These are phyloP conservation scores for Chloropsis cyanopogon DNA, from an alignment of 2,113 vertebrate genomes.

Conservation along the genomic window DNA sequence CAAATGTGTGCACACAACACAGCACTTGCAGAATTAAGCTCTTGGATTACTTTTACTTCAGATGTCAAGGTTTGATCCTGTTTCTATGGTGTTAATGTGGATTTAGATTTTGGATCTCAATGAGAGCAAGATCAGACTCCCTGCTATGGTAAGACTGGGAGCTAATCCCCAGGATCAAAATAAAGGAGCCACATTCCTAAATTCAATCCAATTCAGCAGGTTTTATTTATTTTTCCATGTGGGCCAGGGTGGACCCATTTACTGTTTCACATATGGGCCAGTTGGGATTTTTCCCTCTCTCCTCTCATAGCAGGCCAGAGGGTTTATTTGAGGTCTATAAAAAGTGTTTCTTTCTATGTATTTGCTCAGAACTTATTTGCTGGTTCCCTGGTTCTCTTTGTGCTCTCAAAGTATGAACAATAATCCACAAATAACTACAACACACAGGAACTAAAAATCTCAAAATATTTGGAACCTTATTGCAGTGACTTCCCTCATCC, in stretches of 20 bases:
- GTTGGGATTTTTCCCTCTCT: constrained; percentile 39
- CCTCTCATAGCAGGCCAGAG: constrained; percentile 3
- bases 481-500: neutral
- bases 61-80: constrained; percentile 37
- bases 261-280: constrained; percentile 46
- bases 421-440: neutral
- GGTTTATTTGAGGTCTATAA: constrained; percentile 48
- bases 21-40: neutral
- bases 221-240: constrained; percentile 69
- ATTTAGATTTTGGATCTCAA: constrained; percentile 52
- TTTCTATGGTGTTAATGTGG: constrained; percentile 57
- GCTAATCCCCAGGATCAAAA: constrained; percentile 66
- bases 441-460: neutral
- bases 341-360: constrained; percentile 10
- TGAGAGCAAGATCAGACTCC: constrained; percentile 56
- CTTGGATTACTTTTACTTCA: neutral
- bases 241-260: constrained; percentile 60
- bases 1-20: neutral
- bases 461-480: neutral
- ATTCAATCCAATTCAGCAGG: constrained; percentile 56
- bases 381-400: neutral
- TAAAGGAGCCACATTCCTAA: constrained; percentile 60
- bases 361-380: constrained; percentile 17
- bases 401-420: neutral
- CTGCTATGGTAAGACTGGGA: constrained; percentile 61